Base-by-base conservation (phyloP, 92 coral and sea anemone species). In the Muricea muricata region DNA sequence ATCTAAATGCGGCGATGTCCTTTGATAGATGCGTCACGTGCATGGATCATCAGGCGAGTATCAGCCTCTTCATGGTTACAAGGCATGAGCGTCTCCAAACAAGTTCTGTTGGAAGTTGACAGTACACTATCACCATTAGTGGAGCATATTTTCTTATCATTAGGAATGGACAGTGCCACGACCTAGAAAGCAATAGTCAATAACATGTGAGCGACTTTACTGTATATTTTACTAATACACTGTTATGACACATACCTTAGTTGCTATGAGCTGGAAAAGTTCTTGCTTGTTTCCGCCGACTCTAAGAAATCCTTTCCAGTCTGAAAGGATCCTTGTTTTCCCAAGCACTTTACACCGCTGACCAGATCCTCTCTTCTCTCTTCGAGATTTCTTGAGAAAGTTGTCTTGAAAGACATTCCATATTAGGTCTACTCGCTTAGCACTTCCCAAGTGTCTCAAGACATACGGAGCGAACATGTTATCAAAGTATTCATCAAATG, bases 301-400 rank as follows among this genome's bases (percentile, higher is more conserved):
- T 85, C 92, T 88, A 84, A 88, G 85, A 79, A 91, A 88, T 48
- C 91, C 92, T 75, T 88, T 91, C 91, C 90, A 91, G 65, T 88
- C 90, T 39, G 66, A 58, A 73, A 92, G 92, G 80, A 88, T 88
- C 84, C 78, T 14, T 79, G 90, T 67, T 4, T 85, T 82, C 70
- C 68, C 87, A 50, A 91, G 74, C 32, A 84, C 90, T 88, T 81
- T 88, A 41, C 92, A 81, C 18, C 88, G 94, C 85, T 91, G 94
- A 80, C 92, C 94, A 26, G 80, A 29, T 31, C 92, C 94, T 85
- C 90, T 47, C 79, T 75, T 91, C 58, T 91, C 92, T 47, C 92
- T 84, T n/a, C n/a, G n/a, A n/a, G n/a, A n/a, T n/a, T n/a, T n/a
- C n/a, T n/a, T n/a, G n/a, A n/a, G n/a, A n/a, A n/a, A n/a, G n/a